Percentiles rank a stretch among this genome's conserved stretches.
Evolutionary conservation across 2,888 invertebrate species (phyloP).

Genomic region (Hirtodrosophila confusa): DNA sequence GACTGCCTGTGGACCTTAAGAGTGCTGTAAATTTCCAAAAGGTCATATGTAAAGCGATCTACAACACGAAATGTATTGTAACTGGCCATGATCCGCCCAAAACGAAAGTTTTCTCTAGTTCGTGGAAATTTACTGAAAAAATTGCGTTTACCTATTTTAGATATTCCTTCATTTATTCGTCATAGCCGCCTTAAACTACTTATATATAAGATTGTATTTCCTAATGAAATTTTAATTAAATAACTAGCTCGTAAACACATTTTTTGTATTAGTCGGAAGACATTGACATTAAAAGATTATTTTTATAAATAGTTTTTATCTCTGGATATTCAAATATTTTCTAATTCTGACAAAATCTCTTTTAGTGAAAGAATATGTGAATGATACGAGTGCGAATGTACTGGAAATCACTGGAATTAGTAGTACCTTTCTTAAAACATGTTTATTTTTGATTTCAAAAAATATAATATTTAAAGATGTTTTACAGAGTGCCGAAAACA

Average conservation of each 20-base stretch:
- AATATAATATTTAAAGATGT: too few relatives aligned
- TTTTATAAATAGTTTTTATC: background rate
- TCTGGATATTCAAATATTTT: conserved; percentile 8
- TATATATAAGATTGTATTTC: too few relatives aligned
- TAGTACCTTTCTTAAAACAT: too few relatives aligned
- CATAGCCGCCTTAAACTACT: background rate
- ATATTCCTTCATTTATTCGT: background rate
- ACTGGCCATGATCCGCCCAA: background rate
- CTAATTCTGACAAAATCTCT: conserved; percentile 26
- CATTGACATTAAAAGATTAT: background rate
- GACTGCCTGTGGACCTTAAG: conserved; percentile 2
- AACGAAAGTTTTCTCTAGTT: background rate
- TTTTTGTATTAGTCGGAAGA: too few relatives aligned
- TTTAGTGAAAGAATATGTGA: conserved; percentile 12
- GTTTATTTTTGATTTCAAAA: too few relatives aligned
- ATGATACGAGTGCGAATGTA: background rate
- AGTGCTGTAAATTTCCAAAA: conserved; percentile 8
- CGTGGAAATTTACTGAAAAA: too few relatives aligned
- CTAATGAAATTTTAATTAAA: too few relatives aligned
- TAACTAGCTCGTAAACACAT: too few relatives aligned
- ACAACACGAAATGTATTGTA: background rate
- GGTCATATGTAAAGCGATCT: background rate
- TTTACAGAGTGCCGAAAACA: too few relatives aligned
- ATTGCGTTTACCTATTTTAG: too few relatives aligned
- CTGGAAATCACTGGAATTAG: too few relatives aligned